Base-by-base conservation (phyloP, 2,888 invertebrate species). In the Erebia palarica region DNA sequence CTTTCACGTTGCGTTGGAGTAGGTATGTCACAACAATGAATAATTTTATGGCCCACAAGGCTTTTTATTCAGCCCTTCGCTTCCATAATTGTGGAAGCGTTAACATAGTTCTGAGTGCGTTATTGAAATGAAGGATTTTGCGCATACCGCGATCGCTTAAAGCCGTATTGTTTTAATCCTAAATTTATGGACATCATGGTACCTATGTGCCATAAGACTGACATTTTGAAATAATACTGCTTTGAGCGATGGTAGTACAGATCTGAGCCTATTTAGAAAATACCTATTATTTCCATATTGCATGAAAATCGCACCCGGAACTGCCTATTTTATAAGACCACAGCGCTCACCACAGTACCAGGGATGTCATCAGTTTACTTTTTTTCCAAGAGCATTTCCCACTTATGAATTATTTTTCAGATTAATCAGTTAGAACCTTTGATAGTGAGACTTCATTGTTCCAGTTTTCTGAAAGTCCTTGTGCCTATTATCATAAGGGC, bases 1-100 rank as follows among this genome's bases (percentile, higher is more conserved):
- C 71, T 72, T 75, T 75, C 79, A 79, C 77, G 71, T 71, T 74
- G 72, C 73, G 75, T 81, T 82, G 72, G 77, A 79, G 65, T 18
- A 74, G 79, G 77, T 74, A 75, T 79, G 80, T 78, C 78, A 82
- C 83, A 82, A 82, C 78, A 82, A 77, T 78, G 65, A 78, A 78
- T 78, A 78, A 78, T 78, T 80, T 82, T 79, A 82, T 77, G 60
- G 68, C 75, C 74, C 65, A 42, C 36, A 21, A 72, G 63, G 68
- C 60, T 71, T 74, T 73, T 74, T 57, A 61, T 66, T 44, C 66
- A 21, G 60, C 60, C 49, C 16, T 58, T 70, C 61, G 58, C 65
- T 70, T 68, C 21, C 53, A 16, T 55, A 51, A 47, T 53, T 66
- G 44, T 36, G 36, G 44, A 47, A 57, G 44, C 21, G 65, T 57